Evolutionary conservation across 2,113 vertebrate genomes (phyloP).

Genomic region (Pollachius pollachius): DNA sequence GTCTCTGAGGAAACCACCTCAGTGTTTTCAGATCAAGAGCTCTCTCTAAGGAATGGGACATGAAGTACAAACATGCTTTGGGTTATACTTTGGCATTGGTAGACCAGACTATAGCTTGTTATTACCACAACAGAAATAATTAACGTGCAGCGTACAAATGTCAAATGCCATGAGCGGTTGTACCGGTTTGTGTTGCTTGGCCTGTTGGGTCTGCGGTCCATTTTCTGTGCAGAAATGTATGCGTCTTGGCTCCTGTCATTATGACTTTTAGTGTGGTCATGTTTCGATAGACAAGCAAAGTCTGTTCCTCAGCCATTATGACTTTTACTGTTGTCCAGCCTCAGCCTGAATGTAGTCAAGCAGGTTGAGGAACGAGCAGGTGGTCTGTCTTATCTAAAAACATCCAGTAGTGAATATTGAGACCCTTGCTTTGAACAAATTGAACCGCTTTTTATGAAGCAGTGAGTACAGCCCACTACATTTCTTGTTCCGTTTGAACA

Average conservation of each 20-base stretch:
- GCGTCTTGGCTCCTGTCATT: not conserved
- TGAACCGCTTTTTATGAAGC: too few species aligned
- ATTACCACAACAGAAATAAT: too few species aligned
- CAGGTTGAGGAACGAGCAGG: not conserved
- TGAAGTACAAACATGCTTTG: not conserved
- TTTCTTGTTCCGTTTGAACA: too few species aligned
- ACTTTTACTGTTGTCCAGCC: not conserved
- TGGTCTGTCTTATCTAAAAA: not conserved
- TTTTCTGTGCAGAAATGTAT: not conserved
- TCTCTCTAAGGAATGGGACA: slow-evolving; percentile 2
- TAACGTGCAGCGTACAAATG: not conserved
- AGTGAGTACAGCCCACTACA: too few species aligned
- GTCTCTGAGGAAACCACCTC: not conserved
- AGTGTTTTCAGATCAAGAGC: not conserved
- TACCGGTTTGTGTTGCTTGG: slow-evolving; percentile 33
- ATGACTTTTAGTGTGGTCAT: not conserved
- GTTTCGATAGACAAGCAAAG: not conserved
- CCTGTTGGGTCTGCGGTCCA: not conserved
- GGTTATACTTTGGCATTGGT: slow-evolving; percentile 12
- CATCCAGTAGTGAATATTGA: too few species aligned
- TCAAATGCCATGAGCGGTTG: slow-evolving; percentile 33
- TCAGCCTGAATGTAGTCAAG: not conserved
- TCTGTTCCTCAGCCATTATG: not conserved
- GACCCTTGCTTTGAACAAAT: too few species aligned
- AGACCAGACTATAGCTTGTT: slow-evolving; percentile 8